Evolutionary conservation across 2,797 vertebrate species (phyloP).

Genomic region (Dendrocincla tyrannina): DNA sequence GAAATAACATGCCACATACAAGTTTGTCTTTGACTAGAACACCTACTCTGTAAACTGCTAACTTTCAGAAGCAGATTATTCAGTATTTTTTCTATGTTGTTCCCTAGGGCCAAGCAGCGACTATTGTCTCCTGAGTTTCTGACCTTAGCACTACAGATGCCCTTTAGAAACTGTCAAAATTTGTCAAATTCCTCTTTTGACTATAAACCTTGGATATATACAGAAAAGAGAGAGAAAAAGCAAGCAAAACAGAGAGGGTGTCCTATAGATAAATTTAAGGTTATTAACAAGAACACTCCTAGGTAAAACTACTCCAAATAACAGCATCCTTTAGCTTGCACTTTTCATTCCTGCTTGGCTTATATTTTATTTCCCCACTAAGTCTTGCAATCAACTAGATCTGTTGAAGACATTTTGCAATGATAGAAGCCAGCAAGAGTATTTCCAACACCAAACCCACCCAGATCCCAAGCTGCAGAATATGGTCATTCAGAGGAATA

Average conservation of each 20-base stretch:
- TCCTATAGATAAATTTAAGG: slow-evolving; percentile 3
- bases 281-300: slow-evolving; percentile 19
- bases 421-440: neutral
- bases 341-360: neutral
- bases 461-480: neutral
- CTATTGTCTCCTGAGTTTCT: slow-evolving; percentile 52
- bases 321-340: neutral
- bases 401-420: neutral
- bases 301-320: neutral
- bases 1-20: neutral
- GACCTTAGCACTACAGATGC: slow-evolving; percentile 47
- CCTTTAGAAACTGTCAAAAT: slow-evolving; percentile 68
- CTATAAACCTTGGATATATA: slow-evolving; percentile 15
- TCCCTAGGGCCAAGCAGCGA: neutral
- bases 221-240: neutral
- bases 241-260: neutral
- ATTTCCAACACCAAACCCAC: neutral
- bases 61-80: neutral
- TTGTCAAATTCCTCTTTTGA: slow-evolving; percentile 37
- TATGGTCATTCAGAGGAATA: neutral
- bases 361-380: neutral
- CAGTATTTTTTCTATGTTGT: neutral
- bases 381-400: neutral
- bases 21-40: neutral
- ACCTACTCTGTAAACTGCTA: neutral